phyloP scores from a whole-genome alignment of 1,140 invertebrate species.

The Rhagoletis zephyria region DNA sequence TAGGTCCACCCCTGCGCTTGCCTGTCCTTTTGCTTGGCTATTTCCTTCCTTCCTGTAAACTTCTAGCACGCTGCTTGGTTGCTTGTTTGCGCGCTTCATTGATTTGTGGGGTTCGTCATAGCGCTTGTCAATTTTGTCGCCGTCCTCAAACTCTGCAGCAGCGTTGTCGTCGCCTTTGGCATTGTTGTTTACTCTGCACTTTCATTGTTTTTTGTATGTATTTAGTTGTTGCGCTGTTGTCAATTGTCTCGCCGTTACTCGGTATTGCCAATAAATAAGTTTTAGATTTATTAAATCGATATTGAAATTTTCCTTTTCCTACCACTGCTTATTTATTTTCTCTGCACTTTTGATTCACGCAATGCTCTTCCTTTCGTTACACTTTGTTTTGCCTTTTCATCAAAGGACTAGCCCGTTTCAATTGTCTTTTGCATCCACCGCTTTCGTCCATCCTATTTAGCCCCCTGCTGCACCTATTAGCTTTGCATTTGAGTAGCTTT shows the following conservation, averaged over 20 bases:
- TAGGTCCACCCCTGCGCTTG: background rate
- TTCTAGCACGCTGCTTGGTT: background rate
- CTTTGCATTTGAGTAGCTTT: background rate
- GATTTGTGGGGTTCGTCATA: slow-evolving; percentile 44
- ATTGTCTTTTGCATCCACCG: background rate
- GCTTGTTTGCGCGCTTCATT: slow-evolving; percentile 8
- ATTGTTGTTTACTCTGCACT: background rate
- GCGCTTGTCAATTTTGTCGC: slow-evolving; percentile 44
- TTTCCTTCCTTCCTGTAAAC: slow-evolving; percentile 16
- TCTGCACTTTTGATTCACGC: background rate
- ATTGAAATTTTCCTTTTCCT: slow-evolving; percentile 39
- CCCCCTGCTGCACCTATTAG: background rate
- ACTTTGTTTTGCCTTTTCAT: background rate
- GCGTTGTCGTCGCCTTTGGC: background rate
- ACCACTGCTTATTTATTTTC: slow-evolving; percentile 24
- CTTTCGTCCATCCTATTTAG: background rate
- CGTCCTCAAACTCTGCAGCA: background rate
- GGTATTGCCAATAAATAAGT: slow-evolving; percentile 37
- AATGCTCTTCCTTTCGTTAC: background rate
- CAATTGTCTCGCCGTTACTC: slow-evolving; percentile 42
- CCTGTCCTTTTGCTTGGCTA: slow-evolving; percentile 6
- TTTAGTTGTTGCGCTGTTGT: slow-evolving; percentile 19
- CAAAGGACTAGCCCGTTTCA: background rate
- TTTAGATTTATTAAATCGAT: slow-evolving; percentile 52
- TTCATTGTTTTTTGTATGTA: background rate